Conservation (phyloP, 2,113 vertebrate species). For the Semicossyphus pulcher region DNA sequence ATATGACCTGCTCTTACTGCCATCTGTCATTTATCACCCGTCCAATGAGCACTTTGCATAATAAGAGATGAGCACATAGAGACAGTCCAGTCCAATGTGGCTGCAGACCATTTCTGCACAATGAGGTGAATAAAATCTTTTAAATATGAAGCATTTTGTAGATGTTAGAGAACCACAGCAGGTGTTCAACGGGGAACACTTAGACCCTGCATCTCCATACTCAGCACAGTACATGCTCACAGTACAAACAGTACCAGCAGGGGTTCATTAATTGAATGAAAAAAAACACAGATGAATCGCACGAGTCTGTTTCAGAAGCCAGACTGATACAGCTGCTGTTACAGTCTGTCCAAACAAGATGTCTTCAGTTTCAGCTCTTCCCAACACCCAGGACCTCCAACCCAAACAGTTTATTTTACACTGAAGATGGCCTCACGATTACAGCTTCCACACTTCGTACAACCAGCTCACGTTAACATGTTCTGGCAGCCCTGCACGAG, state of each 20-base stretch:
- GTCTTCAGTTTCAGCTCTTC: constrained; percentile 51
- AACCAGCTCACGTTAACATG: not conserved
- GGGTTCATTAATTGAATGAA: constrained; percentile 13
- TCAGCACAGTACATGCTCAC: not conserved
- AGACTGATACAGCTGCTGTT: constrained; percentile 34
- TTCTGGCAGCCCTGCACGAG: constrained; percentile 16
- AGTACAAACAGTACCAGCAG: not conserved
- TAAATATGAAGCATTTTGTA: not conserved
- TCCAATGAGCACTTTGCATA: not conserved
- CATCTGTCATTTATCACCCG: not conserved
- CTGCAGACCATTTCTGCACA: no score
- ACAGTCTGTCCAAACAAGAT: constrained; percentile 53
- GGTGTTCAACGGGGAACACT: not conserved
- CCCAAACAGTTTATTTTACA: constrained; percentile 72
- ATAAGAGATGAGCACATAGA: not conserved
- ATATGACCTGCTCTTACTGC: not conserved
- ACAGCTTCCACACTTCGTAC: constrained; percentile 12
- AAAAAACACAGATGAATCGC: constrained; percentile 12
- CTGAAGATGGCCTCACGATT: constrained; percentile 36
- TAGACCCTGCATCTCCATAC: not conserved
- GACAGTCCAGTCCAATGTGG: no score
- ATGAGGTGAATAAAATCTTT: no score
- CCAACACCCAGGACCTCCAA: constrained; percentile 51
- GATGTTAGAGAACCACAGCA: not conserved
- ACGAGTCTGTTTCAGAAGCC: constrained; percentile 19